Evolutionary conservation across 2,888 invertebrate species (phyloP).

Genomic region (Macrophya annulata): DNA sequence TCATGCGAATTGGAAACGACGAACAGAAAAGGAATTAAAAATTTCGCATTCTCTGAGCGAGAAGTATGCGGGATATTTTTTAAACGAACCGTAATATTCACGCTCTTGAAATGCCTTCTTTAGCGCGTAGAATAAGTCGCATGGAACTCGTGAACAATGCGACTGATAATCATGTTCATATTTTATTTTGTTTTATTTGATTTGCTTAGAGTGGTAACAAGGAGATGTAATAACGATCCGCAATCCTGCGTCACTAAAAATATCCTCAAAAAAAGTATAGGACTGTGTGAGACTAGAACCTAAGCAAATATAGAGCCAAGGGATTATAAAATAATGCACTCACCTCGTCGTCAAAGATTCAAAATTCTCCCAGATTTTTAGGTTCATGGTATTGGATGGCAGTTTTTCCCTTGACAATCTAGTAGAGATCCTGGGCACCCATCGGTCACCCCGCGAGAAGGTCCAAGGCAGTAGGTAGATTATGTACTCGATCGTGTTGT

Average conservation of each 20-base stretch:
- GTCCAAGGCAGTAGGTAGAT: conserved; percentile 32
- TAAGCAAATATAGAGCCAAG: conserved; percentile 10
- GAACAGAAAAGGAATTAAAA: neutral
- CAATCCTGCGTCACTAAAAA: neutral
- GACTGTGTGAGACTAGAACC: neutral
- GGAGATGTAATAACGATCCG: neutral
- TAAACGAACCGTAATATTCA: conserved; percentile 46
- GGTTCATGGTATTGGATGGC: neutral
- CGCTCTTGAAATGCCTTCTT: conserved; percentile 39
- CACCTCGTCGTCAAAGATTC: neutral
- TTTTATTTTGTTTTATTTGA: neutral
- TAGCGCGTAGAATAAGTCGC: neutral
- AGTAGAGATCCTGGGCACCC: neutral
- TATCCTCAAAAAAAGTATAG: neutral
- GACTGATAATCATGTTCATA: neutral
- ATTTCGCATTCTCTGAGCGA: neutral
- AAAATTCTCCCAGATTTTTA: neutral
- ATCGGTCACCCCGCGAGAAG: conserved; percentile 14
- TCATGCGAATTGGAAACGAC: neutral
- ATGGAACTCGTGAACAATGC: neutral
- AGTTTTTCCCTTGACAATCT: neutral
- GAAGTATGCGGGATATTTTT: conserved; percentile 24
- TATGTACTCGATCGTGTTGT: conserved; percentile 37
- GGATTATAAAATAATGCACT: conserved; percentile 2
- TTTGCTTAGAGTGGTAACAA: neutral